Base-by-base conservation (phyloP, 1,140 invertebrate species). In the Atta cephalotes region DNA sequence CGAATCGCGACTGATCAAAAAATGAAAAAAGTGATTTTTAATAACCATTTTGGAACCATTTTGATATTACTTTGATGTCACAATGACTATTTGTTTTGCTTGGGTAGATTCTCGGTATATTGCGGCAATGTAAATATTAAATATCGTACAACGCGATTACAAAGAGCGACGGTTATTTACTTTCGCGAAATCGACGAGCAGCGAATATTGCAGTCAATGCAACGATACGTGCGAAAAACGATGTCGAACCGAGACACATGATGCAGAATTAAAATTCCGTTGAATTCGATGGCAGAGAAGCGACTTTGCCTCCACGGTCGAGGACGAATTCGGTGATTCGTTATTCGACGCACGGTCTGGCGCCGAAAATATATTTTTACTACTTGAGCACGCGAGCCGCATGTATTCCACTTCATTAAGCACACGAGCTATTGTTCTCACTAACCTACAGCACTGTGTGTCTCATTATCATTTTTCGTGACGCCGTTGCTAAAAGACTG, bases 381-480 rank as follows among this genome's bases (percentile, higher is more conserved):
- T 74, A 76, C 80, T 35, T 65, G 21, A 14, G 58, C 66, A 86
- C 85, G 63, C 80, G 80, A 31, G 39, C 39, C 56, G 89, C 88
- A 90, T 90, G 63, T 51, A 31, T 77, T 7, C 21, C 53, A 68
- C 49, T 56, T 62, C 51, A 91, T 87, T 87, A 91, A 65, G 80
- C 25, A 14, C 70, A 18, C 16, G 63, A 66, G 68, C 91, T 81
- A 92, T 93, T 93, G 91, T 93, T 93, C 90, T 92, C 92, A 93
- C 92, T 93, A 93, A 93, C 92, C 92, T 93, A 93, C 90, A 93
- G 89, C 90, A 93, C 91, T 90, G 74, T 77, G 45, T 39, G 60
- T 14, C 81, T 89, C 84, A 92, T 93, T 91, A 89, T 86, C 90
- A 92, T 92, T 89, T 90, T 90, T 90, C 91, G 89, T 93, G 87